These are phyloP conservation scores for Andricus curvator DNA, from an alignment of 2,888 invertebrate genomes.

Conservation along the genomic window DNA sequence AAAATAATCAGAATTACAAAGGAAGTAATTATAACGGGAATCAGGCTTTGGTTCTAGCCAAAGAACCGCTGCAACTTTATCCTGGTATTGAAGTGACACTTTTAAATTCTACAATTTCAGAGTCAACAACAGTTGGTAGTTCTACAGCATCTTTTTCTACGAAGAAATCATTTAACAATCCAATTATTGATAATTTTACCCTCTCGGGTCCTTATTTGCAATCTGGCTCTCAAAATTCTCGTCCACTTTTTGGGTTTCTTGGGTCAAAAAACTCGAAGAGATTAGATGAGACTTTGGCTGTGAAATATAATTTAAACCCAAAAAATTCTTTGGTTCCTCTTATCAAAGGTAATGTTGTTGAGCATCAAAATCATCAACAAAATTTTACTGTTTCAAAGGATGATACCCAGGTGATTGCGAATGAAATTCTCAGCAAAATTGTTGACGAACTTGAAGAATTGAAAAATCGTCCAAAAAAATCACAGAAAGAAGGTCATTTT, in stretches of 20 bases:
- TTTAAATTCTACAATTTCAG: neutral
- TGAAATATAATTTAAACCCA: neutral
- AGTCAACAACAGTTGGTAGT: neutral
- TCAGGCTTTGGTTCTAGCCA: neutral
- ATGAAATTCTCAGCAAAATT: slow-evolving; percentile 64
- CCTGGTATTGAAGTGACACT: neutral
- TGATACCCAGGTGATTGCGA: slow-evolving; percentile 66
- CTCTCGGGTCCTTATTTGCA: neutral
- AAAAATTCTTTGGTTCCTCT: neutral
- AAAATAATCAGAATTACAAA: neutral
- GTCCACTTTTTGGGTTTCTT: neutral
- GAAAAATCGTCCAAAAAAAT: slow-evolving; percentile 54
- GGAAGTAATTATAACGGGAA: neutral
- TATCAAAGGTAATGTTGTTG: neutral
- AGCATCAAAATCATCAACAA: neutral
- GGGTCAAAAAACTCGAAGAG: neutral
- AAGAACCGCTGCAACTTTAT: neutral
- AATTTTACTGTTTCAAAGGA: slow-evolving; percentile 46
- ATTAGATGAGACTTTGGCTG: neutral
- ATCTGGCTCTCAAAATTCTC: neutral
- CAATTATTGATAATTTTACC: neutral
- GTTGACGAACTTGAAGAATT: slow-evolving; percentile 66
- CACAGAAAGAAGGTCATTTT: neutral
- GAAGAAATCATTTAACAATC: neutral
- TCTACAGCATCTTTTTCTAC: neutral